These are phyloP conservation scores for Glareola pratincola DNA, from an alignment of 2,113 vertebrate genomes.

Conservation along the genomic window DNA sequence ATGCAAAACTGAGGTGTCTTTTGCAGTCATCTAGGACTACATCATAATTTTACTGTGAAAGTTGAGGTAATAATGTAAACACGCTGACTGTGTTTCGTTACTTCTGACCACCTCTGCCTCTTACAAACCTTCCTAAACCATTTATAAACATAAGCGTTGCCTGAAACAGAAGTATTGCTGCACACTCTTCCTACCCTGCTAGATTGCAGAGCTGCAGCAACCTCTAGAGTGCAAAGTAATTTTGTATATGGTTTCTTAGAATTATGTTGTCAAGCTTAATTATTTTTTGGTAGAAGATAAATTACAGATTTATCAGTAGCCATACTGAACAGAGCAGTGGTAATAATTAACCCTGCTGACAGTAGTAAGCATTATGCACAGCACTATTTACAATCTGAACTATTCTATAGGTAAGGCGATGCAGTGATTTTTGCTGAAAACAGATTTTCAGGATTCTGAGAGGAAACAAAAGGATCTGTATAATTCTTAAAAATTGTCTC, in stretches of 20 bases:
- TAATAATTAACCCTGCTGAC: not conserved
- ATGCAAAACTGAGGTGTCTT: not conserved
- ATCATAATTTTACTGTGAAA: not conserved
- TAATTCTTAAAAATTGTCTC: not conserved
- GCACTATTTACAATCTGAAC: not conserved
- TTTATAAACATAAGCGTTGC: not conserved
- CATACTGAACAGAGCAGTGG: not conserved
- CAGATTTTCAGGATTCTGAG: not conserved
- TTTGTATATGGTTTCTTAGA: not conserved
- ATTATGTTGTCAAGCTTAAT: not conserved
- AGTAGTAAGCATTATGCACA: not conserved
- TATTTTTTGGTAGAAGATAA: not conserved
- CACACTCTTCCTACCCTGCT: rapidly evolving
- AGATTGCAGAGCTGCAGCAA: not conserved
- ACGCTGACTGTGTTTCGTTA: not conserved
- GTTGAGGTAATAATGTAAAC: not conserved
- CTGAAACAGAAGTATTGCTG: not conserved
- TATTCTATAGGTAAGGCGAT: not conserved
- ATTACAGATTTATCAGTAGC: not conserved
- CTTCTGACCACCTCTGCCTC: not conserved
- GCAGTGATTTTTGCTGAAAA: not conserved
- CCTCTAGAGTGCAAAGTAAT: not conserved
- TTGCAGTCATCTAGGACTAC: not conserved
- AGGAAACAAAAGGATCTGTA: not conserved
- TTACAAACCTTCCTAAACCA: not conserved